These are phyloP conservation scores for Strigops habroptila DNA, from an alignment of 2,113 vertebrate genomes.

Conservation along the genomic window DNA sequence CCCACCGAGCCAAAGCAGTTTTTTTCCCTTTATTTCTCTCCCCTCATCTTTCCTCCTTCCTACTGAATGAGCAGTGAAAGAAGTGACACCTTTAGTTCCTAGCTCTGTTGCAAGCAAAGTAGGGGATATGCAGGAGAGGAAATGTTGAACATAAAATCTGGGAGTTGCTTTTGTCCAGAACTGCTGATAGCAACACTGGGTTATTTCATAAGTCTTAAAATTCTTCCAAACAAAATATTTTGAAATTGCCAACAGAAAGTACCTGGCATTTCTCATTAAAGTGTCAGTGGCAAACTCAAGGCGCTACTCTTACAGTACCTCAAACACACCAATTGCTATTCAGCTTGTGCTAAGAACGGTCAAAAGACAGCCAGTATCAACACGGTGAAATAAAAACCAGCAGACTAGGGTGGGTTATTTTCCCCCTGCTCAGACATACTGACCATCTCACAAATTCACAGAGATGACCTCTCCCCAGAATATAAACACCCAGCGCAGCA, in stretches of 20 bases:
- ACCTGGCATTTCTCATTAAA: not conserved
- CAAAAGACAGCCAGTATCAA: not conserved
- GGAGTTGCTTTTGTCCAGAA: not conserved
- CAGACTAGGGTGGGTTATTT: not conserved
- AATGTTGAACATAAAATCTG: not conserved
- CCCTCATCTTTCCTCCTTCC: not conserved
- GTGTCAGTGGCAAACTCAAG: not conserved
- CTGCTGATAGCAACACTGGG: not conserved
- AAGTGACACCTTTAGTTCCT: not conserved
- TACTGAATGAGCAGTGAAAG: not conserved
- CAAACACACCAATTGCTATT: not conserved
- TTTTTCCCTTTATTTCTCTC: not conserved
- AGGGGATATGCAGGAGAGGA: not conserved
- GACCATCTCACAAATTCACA: not conserved
- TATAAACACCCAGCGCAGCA: not conserved
- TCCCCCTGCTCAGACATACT: not conserved
- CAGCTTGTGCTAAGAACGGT: not conserved
- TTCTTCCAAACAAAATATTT: slow-evolving; percentile 3
- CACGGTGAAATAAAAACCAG: not conserved
- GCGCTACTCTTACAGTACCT: not conserved
- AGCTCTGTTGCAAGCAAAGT: not conserved
- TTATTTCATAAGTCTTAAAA: not conserved
- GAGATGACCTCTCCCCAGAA: not conserved
- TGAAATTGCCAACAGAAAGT: not conserved
- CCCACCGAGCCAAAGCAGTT: not conserved